Conservation (phyloP, 1,140 invertebrate species). For the Eumeta japonica region DNA sequence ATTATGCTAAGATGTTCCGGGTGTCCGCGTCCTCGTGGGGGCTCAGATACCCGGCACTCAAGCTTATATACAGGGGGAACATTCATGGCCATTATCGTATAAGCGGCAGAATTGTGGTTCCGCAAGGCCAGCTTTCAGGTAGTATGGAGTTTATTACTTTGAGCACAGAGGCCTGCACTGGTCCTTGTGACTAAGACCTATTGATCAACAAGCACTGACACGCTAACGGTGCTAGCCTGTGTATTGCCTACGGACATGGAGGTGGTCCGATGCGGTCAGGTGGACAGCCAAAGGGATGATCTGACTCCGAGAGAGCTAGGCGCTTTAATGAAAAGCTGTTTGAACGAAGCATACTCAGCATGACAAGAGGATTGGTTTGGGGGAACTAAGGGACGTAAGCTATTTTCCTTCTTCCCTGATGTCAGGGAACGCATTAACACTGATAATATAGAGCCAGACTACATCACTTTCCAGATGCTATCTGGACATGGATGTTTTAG, state of each 20-base stretch:
- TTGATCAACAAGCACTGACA: constrained; percentile 14
- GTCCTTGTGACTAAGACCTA: constrained; percentile 16
- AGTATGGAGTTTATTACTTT: constrained; percentile 7
- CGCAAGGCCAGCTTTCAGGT: neutral
- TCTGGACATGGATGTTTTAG: no score
- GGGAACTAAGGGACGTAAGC: constrained; percentile 6
- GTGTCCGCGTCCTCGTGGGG: no score
- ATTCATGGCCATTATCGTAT: constrained; percentile 14
- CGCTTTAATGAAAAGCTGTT: no score
- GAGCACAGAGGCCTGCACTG: constrained; percentile 14
- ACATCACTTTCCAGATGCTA: constrained; percentile 3
- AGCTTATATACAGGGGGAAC: constrained; percentile 17
- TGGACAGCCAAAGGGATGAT: neutral
- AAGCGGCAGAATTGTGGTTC: constrained; percentile 23
- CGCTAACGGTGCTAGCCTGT: constrained; percentile 16
- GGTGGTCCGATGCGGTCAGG: constrained; percentile 3
- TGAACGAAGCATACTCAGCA: neutral
- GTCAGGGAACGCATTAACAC: neutral
- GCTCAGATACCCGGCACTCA: no score
- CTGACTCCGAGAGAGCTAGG: constrained; percentile 1
- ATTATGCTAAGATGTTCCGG: constrained; percentile 9
- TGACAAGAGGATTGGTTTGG: constrained; percentile 3
- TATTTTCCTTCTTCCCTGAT: neutral
- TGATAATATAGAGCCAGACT: constrained; percentile 2
- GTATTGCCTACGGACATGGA: constrained; percentile 14